These are phyloP conservation scores for Aplysia californica DNA, from an alignment of 1,140 invertebrate species.

Conservation along the genomic window DNA sequence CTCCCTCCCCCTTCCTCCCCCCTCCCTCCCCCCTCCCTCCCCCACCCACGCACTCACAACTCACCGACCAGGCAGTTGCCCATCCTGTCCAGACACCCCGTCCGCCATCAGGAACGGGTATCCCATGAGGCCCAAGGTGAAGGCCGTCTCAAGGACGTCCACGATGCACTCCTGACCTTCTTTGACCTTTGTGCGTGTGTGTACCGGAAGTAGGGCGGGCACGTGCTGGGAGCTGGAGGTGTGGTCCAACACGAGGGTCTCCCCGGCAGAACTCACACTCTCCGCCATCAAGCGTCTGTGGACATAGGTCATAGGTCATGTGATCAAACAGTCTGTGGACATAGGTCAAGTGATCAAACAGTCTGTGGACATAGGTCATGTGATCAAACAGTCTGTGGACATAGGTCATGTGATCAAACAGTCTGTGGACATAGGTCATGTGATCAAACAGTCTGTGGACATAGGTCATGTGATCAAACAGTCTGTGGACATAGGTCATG, in stretches of 20 bases:
- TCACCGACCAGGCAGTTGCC: neutral
- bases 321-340: no score
- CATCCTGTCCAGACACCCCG: slow-evolving; percentile 25
- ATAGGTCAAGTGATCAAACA: no score
- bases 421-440: no score
- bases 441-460: no score
- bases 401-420: no score
- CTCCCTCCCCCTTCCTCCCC: neutral
- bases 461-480: no score
- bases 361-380: no score
- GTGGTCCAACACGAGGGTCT: slow-evolving; percentile 39
- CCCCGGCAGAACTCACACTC: neutral
- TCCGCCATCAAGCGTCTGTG: slow-evolving; percentile 1
- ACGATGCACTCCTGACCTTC: slow-evolving; percentile 34
- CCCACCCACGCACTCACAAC: neutral
- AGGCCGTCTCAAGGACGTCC: slow-evolving; percentile 78
- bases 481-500: no score
- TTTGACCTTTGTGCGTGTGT: slow-evolving; percentile 2
- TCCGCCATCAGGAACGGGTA: slow-evolving; percentile 87
- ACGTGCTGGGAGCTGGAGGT: slow-evolving; percentile 48
- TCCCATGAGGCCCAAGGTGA: slow-evolving; percentile 86
- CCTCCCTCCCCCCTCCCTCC: neutral
- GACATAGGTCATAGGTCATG: no score
- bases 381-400: no score
- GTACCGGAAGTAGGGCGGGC: slow-evolving; percentile 39